Conservation (phyloP, 2,113 vertebrate species). For the Sylvilagus bachmani region DNA sequence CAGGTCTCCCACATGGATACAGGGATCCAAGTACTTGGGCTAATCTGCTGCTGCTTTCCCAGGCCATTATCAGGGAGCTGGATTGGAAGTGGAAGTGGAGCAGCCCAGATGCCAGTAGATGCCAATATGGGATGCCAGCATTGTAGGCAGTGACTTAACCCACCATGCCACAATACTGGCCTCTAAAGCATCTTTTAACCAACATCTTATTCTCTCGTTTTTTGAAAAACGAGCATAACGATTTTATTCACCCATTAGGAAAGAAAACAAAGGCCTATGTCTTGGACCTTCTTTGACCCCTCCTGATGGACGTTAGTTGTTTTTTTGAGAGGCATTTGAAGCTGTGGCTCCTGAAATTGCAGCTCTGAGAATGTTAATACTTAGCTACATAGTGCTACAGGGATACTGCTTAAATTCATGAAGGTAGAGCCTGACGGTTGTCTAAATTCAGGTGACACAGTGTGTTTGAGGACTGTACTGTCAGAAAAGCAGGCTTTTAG, state of each 20-base stretch:
- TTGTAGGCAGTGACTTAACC: no score
- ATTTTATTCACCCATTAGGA: background rate
- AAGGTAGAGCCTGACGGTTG: background rate
- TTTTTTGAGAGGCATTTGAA: constrained; percentile 33
- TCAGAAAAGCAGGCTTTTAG: constrained; percentile 48
- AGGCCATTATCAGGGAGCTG: no score
- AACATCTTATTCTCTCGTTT: constrained; percentile 21
- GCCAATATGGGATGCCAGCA: no score
- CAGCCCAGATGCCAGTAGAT: no score
- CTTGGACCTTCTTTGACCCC: constrained; percentile 9
- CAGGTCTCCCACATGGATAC: no score
- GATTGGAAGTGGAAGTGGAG: no score
- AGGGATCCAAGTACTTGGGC: no score
- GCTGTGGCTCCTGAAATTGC: constrained; percentile 3
- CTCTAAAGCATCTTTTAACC: no score
- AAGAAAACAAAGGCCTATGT: background rate
- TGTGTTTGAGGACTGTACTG: background rate
- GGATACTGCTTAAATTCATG: background rate
- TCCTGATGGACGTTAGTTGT: constrained; percentile 35
- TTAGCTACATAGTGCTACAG: background rate
- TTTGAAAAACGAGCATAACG: constrained; percentile 9
- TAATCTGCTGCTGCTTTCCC: no score
- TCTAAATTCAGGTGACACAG: background rate
- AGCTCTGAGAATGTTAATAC: background rate
- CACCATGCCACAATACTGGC: no score